Evolutionary conservation across 2,113 vertebrate genomes (phyloP), one percentile per base, ranked within the genome.

Genomic region (Plestiodon gilberti): DNA sequence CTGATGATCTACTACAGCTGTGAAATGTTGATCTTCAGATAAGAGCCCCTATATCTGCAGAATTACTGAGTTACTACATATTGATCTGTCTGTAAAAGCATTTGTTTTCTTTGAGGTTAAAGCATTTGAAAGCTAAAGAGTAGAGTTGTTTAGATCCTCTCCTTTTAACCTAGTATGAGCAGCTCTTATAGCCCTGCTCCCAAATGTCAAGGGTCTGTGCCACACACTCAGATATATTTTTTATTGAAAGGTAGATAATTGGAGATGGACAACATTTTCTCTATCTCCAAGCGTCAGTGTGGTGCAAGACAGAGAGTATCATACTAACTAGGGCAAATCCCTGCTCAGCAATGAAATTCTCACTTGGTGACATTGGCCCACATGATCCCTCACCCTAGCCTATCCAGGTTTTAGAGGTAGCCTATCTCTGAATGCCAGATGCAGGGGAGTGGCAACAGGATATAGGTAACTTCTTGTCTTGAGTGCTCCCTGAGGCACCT

Each of bases 91-190:
- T 79, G 77, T 69, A 59, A 67, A 78, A 33, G n/a, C 79, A 88
- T 90, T 83, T 67, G 38, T 86, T 89, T 75, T 57, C 85, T 86
- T 82, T 73, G 73, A 89, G 38, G 83, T 35, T 88, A 90, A 77
- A 90, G 78, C 80, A 71, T 82, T 5, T 57, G 62, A 86, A 89
- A 94, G 79, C n/a, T 78, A 65, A 83, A 90, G 52, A 89, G 89
- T 83, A 59, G 80, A 61, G 57, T 40, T 85, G 71, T 6, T 88
- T 62, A 86, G 89, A 77, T 78, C n/a, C 0, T 0, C 62, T 92
- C 82, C 78, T 88, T 78, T 85, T 69, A 48, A 83, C 33, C 20
- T 73, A 52, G 35, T 48, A 43, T 22, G 28, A 78, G 75, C 84
- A 73, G 82, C 84, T 90, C 74, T 87, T 91, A 81, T 77, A 82